These are phyloP conservation scores for Scaptomyza pallida DNA, from an alignment of 1,140 invertebrate genomes.

Conservation along the genomic window DNA sequence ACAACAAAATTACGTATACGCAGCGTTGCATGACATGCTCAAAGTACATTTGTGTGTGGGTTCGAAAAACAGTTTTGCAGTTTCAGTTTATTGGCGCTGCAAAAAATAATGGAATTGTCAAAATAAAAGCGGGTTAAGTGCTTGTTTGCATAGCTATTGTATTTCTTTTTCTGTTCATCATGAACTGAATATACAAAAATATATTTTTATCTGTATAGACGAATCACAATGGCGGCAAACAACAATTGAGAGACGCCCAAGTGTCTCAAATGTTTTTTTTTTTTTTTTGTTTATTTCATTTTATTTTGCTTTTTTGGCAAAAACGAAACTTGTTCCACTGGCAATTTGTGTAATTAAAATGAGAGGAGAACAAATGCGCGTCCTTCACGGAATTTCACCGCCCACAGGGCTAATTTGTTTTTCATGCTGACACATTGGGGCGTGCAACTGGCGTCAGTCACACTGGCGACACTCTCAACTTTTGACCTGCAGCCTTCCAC, in stretches of 20 bases:
- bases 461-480: slow-evolving; percentile 70
- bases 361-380: slow-evolving; percentile 40
- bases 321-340: slow-evolving; percentile 50
- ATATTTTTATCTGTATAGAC: slow-evolving; percentile 9
- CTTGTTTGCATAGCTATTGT: slow-evolving; percentile 74
- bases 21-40: slow-evolving; percentile 53
- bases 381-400: slow-evolving; percentile 43
- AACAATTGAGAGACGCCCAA: slow-evolving; percentile 27
- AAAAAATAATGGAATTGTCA: slow-evolving; percentile 76
- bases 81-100: slow-evolving; percentile 67
- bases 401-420: slow-evolving; percentile 58
- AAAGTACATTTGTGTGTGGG: slow-evolving; percentile 17
- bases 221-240: slow-evolving; percentile 31
- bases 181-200: slow-evolving; percentile 15
- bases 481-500: slow-evolving; percentile 55
- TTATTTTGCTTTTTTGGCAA: background rate
- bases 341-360: slow-evolving; percentile 76
- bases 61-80: slow-evolving; percentile 62
- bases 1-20: slow-evolving; percentile 73
- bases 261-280: slow-evolving; percentile 50
- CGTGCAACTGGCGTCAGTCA: slow-evolving; percentile 51
- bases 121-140: slow-evolving; percentile 76
- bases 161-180: slow-evolving; percentile 32
- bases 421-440: slow-evolving; percentile 51
- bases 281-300: too few species aligned